A percentile compares a stretch with the other conserved stretches of the same genome.
Conservation (phyloP, 2,888 invertebrate genomes). For the Lymantria monacha region DNA sequence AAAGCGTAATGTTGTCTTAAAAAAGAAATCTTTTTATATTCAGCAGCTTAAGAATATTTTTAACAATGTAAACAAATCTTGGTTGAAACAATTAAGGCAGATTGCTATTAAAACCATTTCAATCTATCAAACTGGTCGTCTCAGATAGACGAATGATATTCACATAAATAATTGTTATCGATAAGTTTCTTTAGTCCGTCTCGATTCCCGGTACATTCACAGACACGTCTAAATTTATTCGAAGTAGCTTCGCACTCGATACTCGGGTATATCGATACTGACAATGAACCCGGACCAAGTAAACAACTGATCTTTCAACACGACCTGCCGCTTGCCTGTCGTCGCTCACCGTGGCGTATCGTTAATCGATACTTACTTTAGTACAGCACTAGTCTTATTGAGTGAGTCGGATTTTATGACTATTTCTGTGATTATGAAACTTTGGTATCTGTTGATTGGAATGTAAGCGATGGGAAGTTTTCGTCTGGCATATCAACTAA, state of each 20-base stretch:
- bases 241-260: slow-evolving; percentile 66
- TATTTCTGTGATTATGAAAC: slow-evolving; percentile 58
- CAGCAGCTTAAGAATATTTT: neutral
- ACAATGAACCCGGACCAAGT: slow-evolving; percentile 77
- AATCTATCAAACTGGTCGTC: slow-evolving; percentile 17
- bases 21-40: no score
- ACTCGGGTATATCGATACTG: slow-evolving; percentile 43
- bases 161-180: slow-evolving; percentile 20
- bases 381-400: slow-evolving; percentile 64
- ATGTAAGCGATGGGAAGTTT: slow-evolving; percentile 17
- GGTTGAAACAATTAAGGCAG: slow-evolving; percentile 26
- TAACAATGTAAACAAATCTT: slow-evolving; percentile 26
- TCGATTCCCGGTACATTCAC: slow-evolving; percentile 54
- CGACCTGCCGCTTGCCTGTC: slow-evolving; percentile 70
- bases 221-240: slow-evolving; percentile 71
- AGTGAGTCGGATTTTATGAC: slow-evolving; percentile 63
- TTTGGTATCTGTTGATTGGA: slow-evolving; percentile 39
- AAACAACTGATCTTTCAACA: slow-evolving; percentile 73
- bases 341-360: slow-evolving; percentile 61
- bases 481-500: slow-evolving; percentile 11
- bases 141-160: slow-evolving; percentile 30
- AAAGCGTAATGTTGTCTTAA: no score
- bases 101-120: slow-evolving; percentile 25
- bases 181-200: slow-evolving; percentile 33
- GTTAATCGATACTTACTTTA: slow-evolving; percentile 67